Base-by-base conservation (phyloP, 37 sponge, comb jelly and placozoan species). In the Bolinopsis microptera region DNA sequence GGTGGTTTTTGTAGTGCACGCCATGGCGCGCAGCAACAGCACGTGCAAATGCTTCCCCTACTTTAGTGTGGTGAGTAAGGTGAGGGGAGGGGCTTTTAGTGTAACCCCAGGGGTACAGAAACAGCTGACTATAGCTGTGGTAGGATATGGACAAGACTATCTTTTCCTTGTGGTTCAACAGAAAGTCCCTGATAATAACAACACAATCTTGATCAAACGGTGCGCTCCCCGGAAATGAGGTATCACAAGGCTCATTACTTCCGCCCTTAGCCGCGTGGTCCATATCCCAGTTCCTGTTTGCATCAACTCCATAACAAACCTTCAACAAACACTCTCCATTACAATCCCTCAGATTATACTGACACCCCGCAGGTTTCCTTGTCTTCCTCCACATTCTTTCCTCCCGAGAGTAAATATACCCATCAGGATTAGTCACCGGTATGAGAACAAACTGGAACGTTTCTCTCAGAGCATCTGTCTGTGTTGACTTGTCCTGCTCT, bases 401-500 rank as follows among this genome's bases (percentile, higher is more conserved):
- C 1, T 1, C 39, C 68, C 32, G 68, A 18, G 92, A 35, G 68
- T 41, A 40, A 21, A 24, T 21, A 24, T 90, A 90, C 9, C 92
- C 92, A 33, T 90, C 92, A 1, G 92, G 68, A 67, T 90, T 90
- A 28, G 32, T 13, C 1, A 90, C 68, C 48, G 92, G 92, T 30
- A 39, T 27, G n/a, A 90, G 3, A 25, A 80, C 38, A 30, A 80
- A 80, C 82, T 80, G 38, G 23, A 36, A 80, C 37, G 38, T 34
- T 1, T 80, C 82, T 37, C 82, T 31, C 37, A 32, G 30, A 16
- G 9, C 35, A 30, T 34, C 38, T 33, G 37, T 30, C 32, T 70
- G 28, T 3, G 74, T n/a, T 5, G 28, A 24, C 25, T 26, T 22
- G 28, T n/a, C 26, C 30, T 22, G 16, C 21, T 70, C 74, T 26